Conservation (phyloP, 2,888 invertebrate genomes). For the Andricus curvator region DNA sequence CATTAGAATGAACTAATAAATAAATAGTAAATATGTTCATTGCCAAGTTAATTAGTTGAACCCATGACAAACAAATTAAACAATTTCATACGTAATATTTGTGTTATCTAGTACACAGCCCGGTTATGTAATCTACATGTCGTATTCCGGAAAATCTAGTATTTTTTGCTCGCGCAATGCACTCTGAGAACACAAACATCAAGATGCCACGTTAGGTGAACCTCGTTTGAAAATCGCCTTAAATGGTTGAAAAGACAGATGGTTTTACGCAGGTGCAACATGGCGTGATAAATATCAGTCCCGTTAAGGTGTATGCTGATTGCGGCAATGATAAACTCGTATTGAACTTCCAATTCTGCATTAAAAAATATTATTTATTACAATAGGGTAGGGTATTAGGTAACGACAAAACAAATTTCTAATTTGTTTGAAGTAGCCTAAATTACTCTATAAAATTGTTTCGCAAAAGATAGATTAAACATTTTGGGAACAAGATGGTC, state of each 20-base stretch:
- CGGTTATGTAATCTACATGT: slow-evolving; percentile 19
- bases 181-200: slow-evolving; percentile 2
- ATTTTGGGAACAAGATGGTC: too few species aligned
- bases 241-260: slow-evolving; percentile 25
- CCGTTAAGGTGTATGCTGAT: slow-evolving; percentile 5
- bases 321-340: neutral
- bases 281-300: slow-evolving; percentile 20
- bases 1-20: neutral
- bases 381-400: neutral
- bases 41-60: neutral
- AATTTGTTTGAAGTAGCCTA: too few species aligned
- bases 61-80: neutral
- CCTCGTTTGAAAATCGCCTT: slow-evolving; percentile 21
- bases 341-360: neutral
- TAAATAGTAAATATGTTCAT: neutral
- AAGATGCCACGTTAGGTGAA: slow-evolving; percentile 21
- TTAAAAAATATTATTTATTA: neutral
- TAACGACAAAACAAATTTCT: neutral
- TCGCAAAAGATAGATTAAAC: too few species aligned
- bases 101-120: neutral
- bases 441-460: neutral
- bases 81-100: neutral
- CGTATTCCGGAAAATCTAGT: slow-evolving; percentile 20
- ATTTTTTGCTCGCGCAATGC: slow-evolving; percentile 18
- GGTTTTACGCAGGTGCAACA: slow-evolving; percentile 21